Evolutionary conservation across 2,113 vertebrate genomes (phyloP).

Genomic region (Orientallactaga bullata): DNA sequence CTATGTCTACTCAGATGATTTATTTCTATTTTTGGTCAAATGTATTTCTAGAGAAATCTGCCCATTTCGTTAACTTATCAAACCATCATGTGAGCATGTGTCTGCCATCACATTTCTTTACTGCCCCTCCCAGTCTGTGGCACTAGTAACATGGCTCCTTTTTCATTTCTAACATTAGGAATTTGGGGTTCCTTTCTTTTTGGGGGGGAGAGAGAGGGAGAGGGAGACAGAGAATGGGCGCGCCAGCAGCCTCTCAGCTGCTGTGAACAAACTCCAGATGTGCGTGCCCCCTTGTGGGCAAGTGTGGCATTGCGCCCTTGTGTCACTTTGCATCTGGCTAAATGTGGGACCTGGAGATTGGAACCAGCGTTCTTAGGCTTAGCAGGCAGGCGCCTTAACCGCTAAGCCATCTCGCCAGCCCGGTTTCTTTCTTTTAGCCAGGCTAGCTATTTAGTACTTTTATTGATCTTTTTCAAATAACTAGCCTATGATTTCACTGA

Average conservation of each 20-base stretch:
- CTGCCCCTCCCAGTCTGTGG: not conserved
- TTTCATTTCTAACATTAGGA: not conserved
- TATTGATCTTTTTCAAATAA: conserved; percentile 37
- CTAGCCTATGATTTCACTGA: not conserved
- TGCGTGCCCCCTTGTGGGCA: too few species aligned
- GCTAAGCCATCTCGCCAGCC: too few species aligned
- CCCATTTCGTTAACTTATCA: conserved; percentile 15
- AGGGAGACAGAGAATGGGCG: too few species aligned
- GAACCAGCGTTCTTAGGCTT: too few species aligned
- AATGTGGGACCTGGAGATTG: too few species aligned
- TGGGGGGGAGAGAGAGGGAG: too few species aligned
- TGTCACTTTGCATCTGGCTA: too few species aligned
- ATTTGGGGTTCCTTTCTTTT: conserved; percentile 13
- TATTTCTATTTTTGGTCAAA: conserved; percentile 32
- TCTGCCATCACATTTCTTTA: not conserved
- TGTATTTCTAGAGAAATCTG: not conserved
- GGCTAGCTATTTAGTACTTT: conserved; percentile 10
- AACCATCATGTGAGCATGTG: not conserved
- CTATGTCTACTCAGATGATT: not conserved
- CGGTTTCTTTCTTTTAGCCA: conserved; percentile 12
- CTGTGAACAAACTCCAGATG: too few species aligned
- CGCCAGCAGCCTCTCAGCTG: too few species aligned
- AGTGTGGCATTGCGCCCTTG: too few species aligned
- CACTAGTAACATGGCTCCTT: not conserved
- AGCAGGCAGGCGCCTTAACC: too few species aligned